A percentile compares a stretch with the other conserved stretches of the same genome.
phyloP scores from a whole-genome alignment of 2,888 invertebrate species.

The Himalopsyche japonica region DNA sequence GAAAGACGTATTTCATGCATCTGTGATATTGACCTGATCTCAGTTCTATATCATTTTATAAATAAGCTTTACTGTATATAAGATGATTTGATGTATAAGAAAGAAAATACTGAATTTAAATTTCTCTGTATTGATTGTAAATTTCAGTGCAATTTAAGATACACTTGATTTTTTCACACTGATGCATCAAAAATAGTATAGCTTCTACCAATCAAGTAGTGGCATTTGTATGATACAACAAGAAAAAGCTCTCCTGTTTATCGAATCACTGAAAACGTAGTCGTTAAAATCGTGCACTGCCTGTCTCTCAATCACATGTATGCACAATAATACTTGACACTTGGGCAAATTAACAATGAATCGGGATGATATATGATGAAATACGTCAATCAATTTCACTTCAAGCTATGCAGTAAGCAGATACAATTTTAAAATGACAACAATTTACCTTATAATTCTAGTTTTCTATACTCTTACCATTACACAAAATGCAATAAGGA shows the following conservation, averaged over 20 bases:
- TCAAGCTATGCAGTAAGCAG: not conserved
- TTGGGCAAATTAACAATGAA: not conserved
- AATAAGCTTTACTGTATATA: too few relatives aligned
- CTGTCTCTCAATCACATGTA: not conserved
- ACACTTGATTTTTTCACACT: not conserved
- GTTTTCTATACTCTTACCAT: too few relatives aligned
- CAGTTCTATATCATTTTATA: too few relatives aligned
- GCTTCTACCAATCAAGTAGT: not conserved
- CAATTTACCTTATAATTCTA: too few relatives aligned
- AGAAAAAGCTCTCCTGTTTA: not conserved
- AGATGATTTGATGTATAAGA: too few relatives aligned
- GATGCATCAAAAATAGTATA: not conserved
- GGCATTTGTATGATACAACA: not conserved
- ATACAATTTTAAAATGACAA: not conserved
- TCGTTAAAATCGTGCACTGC: not conserved
- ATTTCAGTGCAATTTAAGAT: too few relatives aligned
- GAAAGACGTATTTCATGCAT: too few relatives aligned
- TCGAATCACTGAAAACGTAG: not conserved
- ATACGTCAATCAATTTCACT: not conserved
- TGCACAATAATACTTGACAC: not conserved
- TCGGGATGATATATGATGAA: not conserved
- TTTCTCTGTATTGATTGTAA: too few relatives aligned
- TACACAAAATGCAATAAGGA: too few relatives aligned
- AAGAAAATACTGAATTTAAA: too few relatives aligned
- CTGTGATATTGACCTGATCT: too few relatives aligned